These are phyloP conservation scores for Equus quagga DNA, from an alignment of 2,113 vertebrate genomes.

Conservation along the genomic window DNA sequence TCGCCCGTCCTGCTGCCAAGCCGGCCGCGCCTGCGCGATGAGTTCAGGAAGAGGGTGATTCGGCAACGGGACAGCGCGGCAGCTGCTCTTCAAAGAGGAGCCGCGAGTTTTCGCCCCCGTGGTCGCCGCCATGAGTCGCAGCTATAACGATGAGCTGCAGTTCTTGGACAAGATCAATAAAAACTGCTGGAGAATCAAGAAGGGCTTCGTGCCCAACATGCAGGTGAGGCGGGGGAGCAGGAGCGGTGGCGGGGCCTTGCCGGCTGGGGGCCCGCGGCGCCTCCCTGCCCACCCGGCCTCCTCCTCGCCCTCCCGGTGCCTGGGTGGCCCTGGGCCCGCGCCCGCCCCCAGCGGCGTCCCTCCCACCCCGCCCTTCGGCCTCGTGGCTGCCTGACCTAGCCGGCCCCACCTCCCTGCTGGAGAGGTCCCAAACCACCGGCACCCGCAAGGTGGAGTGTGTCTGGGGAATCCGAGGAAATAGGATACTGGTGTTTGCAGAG, in stretches of 20 bases:
- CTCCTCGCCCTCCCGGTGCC: rapidly evolving
- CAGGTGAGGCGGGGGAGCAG: constrained; percentile 87
- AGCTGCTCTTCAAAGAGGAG: rapidly evolving
- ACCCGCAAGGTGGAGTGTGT: rapidly evolving
- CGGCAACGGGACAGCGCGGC: rapidly evolving
- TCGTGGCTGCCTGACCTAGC: too few species aligned
- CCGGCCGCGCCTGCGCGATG: constrained; percentile 44
- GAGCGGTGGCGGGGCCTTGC: background rate
- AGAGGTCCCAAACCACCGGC: background rate
- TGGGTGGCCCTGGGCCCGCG: rapidly evolving
- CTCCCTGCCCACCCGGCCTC: rapidly evolving
- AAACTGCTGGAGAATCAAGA: constrained; percentile 97
- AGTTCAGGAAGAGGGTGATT: background rate
- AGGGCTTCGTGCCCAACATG: constrained; percentile 99
- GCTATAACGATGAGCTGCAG: constrained; percentile 98
- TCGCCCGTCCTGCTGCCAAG: rapidly evolving
- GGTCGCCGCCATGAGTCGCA: constrained; percentile 91
- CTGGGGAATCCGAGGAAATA: background rate
- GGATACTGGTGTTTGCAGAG: too few species aligned
- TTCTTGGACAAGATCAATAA: constrained; percentile 94
- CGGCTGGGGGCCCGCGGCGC: background rate
- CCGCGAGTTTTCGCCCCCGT: rapidly evolving
- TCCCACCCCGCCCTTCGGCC: rapidly evolving
- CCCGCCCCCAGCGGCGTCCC: rapidly evolving
- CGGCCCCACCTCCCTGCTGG: rapidly evolving